Percentiles rank a stretch among this genome's conserved stretches.
Evolutionary conservation across 1,140 invertebrate species (phyloP).

Genomic region (Ostrea denselamellosa): DNA sequence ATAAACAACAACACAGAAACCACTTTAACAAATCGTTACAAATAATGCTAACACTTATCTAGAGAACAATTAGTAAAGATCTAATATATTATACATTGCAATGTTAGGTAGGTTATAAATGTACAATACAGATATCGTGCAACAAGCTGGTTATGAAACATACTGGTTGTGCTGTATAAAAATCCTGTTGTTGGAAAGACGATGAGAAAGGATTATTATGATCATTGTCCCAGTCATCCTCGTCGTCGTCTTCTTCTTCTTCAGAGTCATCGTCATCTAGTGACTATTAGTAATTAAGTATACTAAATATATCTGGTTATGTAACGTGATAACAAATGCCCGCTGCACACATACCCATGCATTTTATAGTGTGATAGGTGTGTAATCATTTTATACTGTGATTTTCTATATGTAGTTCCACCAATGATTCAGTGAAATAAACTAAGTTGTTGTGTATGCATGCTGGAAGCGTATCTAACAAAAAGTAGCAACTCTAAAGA

Average conservation of each 20-base stretch:
- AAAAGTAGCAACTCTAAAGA: no score
- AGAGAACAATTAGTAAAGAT: no score
- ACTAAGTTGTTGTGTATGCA: no score
- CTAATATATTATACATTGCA: neutral
- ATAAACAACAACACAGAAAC: no score
- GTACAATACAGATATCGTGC: neutral
- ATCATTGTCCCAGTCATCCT: neutral
- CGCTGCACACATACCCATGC: no score
- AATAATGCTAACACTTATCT: no score
- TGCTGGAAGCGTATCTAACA: no score
- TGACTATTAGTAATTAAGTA: slow-evolving; percentile 15
- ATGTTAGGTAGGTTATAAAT: neutral
- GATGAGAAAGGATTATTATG: neutral
- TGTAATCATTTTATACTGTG: no score
- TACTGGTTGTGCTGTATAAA: neutral
- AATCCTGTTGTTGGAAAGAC: neutral
- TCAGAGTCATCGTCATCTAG: neutral
- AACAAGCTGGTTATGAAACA: neutral
- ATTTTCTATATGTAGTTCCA: no score
- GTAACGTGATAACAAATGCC: neutral
- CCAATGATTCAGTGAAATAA: no score
- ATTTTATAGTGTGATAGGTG: no score
- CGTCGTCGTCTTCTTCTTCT: neutral
- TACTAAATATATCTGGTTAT: neutral
- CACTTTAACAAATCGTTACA: no score